phyloP scores from a whole-genome alignment of 2,113 vertebrate species.

The Grammomys dolichurus region DNA sequence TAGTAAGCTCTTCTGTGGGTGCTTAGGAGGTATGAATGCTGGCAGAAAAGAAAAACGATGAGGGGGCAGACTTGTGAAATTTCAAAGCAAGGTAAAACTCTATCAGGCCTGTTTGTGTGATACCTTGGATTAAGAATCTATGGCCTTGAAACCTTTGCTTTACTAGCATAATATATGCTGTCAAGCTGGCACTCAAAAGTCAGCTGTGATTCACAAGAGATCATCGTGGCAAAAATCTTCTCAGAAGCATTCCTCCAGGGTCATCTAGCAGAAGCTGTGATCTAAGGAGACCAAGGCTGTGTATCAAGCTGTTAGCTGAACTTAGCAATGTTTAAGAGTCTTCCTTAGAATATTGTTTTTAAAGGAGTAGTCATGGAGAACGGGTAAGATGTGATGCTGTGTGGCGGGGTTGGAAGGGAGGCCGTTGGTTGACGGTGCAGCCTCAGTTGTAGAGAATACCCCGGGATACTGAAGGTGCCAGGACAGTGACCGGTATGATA shows the following conservation, averaged over 20 bases:
- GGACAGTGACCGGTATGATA: neutral
- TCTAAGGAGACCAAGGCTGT: neutral
- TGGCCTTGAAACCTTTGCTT: neutral
- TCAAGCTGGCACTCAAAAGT: neutral
- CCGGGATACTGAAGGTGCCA: neutral
- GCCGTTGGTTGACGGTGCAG: neutral
- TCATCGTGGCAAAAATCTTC: neutral
- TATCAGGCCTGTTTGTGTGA: neutral
- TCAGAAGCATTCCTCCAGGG: neutral
- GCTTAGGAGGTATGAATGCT: neutral
- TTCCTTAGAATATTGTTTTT: neutral
- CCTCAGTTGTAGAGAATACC: neutral
- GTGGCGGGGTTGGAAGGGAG: neutral
- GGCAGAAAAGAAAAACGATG: neutral
- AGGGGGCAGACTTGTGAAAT: neutral
- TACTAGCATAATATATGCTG: neutral
- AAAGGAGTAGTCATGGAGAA: neutral
- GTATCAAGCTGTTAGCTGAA: neutral
- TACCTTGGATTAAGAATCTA: neutral
- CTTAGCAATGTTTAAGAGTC: neutral
- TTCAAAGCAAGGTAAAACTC: neutral
- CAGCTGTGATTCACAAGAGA: neutral
- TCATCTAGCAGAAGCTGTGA: neutral
- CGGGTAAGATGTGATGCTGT: neutral
- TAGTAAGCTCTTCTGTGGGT: neutral